Conservation (phyloP, 23 tunicate genomes). For the Botrylloides violaceus region DNA sequence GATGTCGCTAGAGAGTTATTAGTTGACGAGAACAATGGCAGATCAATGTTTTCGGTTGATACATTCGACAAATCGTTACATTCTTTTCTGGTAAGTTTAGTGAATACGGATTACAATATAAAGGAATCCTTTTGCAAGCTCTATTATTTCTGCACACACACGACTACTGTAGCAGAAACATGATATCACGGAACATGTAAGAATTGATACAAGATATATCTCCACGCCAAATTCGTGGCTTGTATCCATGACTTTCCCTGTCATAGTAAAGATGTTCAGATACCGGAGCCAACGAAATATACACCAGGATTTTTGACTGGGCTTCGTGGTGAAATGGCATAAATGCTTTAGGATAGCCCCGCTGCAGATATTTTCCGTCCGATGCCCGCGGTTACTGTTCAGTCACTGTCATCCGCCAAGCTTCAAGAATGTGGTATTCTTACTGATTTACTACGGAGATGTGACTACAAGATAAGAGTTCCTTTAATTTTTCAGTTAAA, state of each 20-base stretch:
- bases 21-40: background rate
- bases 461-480: no score
- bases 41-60: background rate
- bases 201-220: background rate
- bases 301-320: no score
- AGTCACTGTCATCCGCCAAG: no score
- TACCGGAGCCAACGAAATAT: no score
- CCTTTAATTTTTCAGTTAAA: no score
- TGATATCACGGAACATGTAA: background rate
- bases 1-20: background rate
- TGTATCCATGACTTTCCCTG: background rate
- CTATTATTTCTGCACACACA: background rate
- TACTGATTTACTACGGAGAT: no score
- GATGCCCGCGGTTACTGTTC: no score
- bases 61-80: background rate
- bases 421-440: no score
- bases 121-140: background rate
- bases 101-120: background rate
- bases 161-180: background rate
- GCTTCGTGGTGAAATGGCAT: no score
- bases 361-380: no score
- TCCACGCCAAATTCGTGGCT: background rate
- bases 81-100: background rate
- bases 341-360: no score
- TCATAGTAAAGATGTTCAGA: background rate